Conservation (phyloP, 1,140 invertebrate genomes). For the Drosophila albomicans region DNA sequence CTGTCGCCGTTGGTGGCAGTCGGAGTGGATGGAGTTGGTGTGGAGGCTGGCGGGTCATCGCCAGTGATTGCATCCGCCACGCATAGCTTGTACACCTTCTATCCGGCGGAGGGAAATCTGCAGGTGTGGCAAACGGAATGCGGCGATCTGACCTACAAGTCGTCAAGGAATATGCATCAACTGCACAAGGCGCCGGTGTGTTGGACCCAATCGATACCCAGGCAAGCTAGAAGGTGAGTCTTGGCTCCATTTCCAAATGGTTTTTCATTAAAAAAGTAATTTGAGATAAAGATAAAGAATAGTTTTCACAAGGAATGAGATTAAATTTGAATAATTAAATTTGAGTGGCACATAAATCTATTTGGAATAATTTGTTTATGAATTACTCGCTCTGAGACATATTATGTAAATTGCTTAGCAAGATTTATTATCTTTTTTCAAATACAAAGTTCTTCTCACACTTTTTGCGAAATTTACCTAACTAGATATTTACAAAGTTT, state of each 20-base stretch:
- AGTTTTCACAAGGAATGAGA: too few relatives aligned
- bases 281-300: too few relatives aligned
- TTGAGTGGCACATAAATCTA: too few relatives aligned
- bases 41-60: conserved; percentile 58
- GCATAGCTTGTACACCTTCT: conserved; percentile 83
- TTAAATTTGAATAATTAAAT: too few relatives aligned
- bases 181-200: conserved; percentile 83
- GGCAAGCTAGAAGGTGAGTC: conserved; percentile 84
- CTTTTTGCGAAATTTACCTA: background rate
- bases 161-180: conserved; percentile 81
- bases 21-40: conserved; percentile 59
- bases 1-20: conserved; percentile 60
- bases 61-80: conserved; percentile 82
- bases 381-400: too few relatives aligned
- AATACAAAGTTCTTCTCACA: background rate
- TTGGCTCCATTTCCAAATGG: background rate
- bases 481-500: background rate
- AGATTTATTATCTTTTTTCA: background rate
- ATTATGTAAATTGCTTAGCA: too few relatives aligned
- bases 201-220: conserved; percentile 84
- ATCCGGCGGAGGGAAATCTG: conserved; percentile 83
- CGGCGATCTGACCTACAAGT: conserved; percentile 83
- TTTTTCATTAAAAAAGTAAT: background rate
- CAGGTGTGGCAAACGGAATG: conserved; percentile 83
- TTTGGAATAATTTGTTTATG: too few relatives aligned